These are phyloP conservation scores for Argya squamiceps DNA, from an alignment of 2,797 vertebrate species.

Conservation along the genomic window DNA sequence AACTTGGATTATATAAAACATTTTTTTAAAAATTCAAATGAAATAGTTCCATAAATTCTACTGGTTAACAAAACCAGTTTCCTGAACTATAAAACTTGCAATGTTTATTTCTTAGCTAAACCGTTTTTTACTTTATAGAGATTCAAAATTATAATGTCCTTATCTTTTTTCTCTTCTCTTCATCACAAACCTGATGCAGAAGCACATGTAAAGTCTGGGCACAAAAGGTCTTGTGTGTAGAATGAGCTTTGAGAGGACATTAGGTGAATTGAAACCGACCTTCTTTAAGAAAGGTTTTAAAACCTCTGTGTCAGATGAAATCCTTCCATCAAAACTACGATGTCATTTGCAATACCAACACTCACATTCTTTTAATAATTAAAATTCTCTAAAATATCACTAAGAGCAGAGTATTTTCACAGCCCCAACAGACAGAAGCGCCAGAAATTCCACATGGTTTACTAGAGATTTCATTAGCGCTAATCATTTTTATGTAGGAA, in stretches of 20 bases:
- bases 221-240: neutral
- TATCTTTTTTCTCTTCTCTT: neutral
- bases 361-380: neutral
- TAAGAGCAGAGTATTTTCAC: neutral
- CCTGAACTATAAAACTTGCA: neutral
- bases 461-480: neutral
- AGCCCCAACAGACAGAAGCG: neutral
- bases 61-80: neutral
- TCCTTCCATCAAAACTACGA: neutral
- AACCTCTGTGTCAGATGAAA: neutral
- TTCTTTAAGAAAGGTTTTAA: neutral
- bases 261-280: neutral
- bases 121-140: neutral
- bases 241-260: neutral
- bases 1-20: neutral
- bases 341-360: neutral
- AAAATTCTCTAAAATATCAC: neutral
- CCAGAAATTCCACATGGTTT: slow-evolving; percentile 32
- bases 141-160: neutral
- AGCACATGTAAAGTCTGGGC: neutral
- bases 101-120: neutral
- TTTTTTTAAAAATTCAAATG: neutral
- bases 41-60: neutral
- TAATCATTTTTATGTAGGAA: slow-evolving; percentile 19
- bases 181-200: neutral